These are phyloP conservation scores for Dipodomys spectabilis DNA, from an alignment of 2,113 vertebrate genomes.

Conservation along the genomic window DNA sequence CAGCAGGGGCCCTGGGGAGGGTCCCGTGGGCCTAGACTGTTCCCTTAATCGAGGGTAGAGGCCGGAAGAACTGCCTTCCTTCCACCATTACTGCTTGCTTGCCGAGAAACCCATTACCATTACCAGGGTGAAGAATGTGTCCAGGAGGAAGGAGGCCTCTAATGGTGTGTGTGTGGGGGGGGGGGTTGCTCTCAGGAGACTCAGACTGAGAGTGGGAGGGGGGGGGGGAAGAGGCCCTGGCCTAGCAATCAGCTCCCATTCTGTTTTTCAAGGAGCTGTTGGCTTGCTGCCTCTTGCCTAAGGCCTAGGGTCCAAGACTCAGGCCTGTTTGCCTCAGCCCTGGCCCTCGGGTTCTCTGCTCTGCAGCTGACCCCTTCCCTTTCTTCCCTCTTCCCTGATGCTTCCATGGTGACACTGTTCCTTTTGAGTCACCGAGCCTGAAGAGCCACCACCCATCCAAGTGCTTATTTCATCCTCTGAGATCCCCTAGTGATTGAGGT, in stretches of 20 bases:
- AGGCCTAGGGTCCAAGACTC: neutral
- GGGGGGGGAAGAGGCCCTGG: neutral
- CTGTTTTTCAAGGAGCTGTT: conserved; percentile 32
- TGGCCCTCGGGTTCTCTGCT: neutral
- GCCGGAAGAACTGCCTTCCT: conserved; percentile 54
- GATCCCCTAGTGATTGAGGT: neutral
- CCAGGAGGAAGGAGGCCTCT: conserved; percentile 55
- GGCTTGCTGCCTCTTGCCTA: neutral
- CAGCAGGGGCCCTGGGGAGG: conserved; percentile 60
- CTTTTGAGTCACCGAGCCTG: neutral
- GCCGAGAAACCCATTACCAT: conserved; percentile 66
- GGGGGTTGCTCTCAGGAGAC: conserved; percentile 53
- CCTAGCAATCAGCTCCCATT: neutral
- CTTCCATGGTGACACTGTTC: neutral
- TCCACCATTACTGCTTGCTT: conserved; percentile 65
- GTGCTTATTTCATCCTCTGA: neutral
- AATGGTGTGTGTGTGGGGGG: conserved; percentile 22
- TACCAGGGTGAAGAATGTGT: conserved; percentile 30
- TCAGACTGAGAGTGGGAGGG: no score
- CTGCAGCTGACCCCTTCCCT: neutral
- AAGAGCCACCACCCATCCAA: neutral
- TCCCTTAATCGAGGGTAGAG: conserved; percentile 65
- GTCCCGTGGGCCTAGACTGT: conserved; percentile 12
- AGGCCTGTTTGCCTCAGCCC: neutral
- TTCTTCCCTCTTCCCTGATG: neutral